Percentiles rank a stretch among this genome's conserved stretches.
Evolutionary conservation across 1,140 invertebrate species (phyloP).

Genomic region (Bombus consobrinus): DNA sequence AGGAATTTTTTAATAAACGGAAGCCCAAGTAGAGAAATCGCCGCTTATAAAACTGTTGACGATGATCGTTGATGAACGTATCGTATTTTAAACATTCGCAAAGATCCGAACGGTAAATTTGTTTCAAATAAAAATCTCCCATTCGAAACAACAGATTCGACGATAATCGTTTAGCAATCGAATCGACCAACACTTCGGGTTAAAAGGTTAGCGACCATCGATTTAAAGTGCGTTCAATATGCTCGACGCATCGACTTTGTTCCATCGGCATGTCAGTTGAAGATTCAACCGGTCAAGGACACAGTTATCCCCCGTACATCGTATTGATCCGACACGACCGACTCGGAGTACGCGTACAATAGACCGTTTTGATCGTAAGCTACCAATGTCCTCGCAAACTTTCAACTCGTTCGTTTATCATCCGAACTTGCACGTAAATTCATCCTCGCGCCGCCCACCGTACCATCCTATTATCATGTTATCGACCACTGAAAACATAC

Average conservation of each 20-base stretch:
- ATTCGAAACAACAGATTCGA: background rate
- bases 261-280: background rate
- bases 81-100: background rate
- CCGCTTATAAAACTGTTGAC: too few relatives aligned
- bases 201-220: constrained; percentile 13
- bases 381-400: background rate
- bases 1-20: too few relatives aligned
- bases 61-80: background rate
- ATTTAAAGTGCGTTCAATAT: background rate
- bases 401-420: background rate
- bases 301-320: constrained; percentile 15
- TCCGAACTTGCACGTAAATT: background rate
- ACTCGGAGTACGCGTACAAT: constrained; percentile 8
- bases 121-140: background rate
- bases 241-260: background rate
- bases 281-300: constrained; percentile 37
- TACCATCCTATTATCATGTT: too few relatives aligned
- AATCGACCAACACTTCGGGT: background rate
- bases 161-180: background rate
- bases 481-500: too few relatives aligned
- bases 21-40: too few relatives aligned
- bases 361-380: background rate
- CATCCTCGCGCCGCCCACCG: too few relatives aligned
- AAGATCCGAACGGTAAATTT: background rate
- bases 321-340: constrained; percentile 40